Evolutionary conservation across 2,113 vertebrate species (phyloP).

Genomic region (Puffinus mauretanicus): DNA sequence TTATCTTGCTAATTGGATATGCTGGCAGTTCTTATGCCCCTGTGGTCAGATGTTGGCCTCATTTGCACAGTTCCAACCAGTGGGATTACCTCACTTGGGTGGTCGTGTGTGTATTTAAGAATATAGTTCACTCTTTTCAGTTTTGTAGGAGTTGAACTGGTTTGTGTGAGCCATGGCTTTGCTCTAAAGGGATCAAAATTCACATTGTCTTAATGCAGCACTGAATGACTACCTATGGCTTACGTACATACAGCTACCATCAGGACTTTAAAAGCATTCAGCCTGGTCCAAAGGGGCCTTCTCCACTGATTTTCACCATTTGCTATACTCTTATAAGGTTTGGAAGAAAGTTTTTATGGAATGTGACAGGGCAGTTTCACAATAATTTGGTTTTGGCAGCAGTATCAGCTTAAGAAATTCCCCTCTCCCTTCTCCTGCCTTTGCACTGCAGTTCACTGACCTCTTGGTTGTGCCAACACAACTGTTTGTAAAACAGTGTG

Average conservation of each 20-base stretch:
- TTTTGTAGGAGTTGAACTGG: not conserved
- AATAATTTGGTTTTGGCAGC: constrained; percentile 29
- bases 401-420: constrained; percentile 23
- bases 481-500: constrained; percentile 19
- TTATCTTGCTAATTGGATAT: constrained; percentile 51
- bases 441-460: not conserved
- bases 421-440: not conserved
- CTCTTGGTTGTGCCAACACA: not conserved
- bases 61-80: constrained; percentile 1
- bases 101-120: not conserved
- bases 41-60: constrained; percentile 27
- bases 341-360: constrained; percentile 1
- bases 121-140: not conserved
- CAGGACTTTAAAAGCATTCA: not conserved
- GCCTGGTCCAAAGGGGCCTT: not conserved
- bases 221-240: not conserved
- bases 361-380: constrained; percentile 1
- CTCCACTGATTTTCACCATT: not conserved
- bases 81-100: constrained; percentile 30
- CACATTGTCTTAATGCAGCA: not conserved
- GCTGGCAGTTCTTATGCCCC: constrained; percentile 2
- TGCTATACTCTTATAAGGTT: not conserved
- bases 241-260: not conserved
- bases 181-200: not conserved
- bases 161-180: not conserved